Percentiles rank a stretch among this genome's conserved stretches.
phyloP scores from a whole-genome alignment of 2,888 invertebrate genomes.

The Eupithecia pulchellata region DNA sequence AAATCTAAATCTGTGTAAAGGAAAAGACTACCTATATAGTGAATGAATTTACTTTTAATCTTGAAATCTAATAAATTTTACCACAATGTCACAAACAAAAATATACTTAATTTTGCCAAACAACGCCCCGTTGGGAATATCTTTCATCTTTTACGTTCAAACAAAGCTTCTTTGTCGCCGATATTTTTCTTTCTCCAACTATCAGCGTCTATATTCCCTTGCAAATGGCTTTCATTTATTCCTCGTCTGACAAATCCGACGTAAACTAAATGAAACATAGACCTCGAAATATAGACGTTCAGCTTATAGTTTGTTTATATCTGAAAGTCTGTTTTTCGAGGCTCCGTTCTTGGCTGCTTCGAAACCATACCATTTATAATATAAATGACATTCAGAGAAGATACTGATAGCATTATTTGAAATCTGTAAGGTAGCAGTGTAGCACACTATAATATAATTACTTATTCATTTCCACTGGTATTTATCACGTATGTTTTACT shows the following conservation, averaged over 20 bases:
- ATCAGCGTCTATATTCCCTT: background rate
- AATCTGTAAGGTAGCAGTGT: background rate
- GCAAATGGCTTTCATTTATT: background rate
- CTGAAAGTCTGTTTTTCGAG: no score
- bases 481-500: background rate
- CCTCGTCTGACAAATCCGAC: background rate
- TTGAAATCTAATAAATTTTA: background rate
- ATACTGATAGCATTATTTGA: background rate
- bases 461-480: background rate
- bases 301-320: background rate
- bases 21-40: background rate
- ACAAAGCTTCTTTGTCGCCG: background rate
- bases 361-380: conserved; percentile 47
- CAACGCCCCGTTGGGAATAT: background rate
- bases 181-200: conserved; percentile 5
- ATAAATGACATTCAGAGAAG: background rate
- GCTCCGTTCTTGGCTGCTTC: conserved; percentile 38
- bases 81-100: background rate
- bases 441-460: background rate
- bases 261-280: background rate
- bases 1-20: background rate
- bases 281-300: background rate
- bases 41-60: background rate
- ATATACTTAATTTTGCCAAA: background rate
- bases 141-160: background rate